These are phyloP conservation scores for Xiphorhynchus erythropygius DNA, from an alignment of 2,797 vertebrate species.

Conservation along the genomic window DNA sequence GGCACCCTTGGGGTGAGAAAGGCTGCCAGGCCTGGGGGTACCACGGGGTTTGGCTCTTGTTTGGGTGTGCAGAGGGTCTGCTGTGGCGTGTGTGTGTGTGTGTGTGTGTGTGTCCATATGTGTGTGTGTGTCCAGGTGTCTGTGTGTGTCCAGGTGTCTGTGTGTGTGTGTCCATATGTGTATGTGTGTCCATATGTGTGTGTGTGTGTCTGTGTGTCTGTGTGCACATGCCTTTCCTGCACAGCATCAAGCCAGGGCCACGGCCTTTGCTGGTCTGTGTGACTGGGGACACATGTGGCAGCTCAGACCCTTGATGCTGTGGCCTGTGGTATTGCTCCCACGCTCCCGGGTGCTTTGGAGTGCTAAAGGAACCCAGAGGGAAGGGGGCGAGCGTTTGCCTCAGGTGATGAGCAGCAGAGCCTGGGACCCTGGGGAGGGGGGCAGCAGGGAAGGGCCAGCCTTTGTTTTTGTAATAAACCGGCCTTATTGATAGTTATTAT, in stretches of 20 bases:
- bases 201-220: too few species aligned
- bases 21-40: neutral
- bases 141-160: neutral
- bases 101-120: neutral
- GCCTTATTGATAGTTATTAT: neutral
- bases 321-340: constrained; percentile 53
- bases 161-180: neutral
- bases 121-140: neutral
- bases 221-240: neutral
- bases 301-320: constrained; percentile 56
- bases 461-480: neutral
- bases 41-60: rapidly evolving
- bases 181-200: neutral
- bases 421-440: neutral
- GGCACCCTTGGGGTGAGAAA: too few species aligned
- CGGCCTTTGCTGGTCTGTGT: constrained; percentile 21
- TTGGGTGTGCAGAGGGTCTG: too few species aligned
- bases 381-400: constrained; percentile 47
- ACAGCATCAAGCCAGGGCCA: constrained; percentile 60
- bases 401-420: constrained; percentile 60
- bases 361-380: constrained; percentile 47
- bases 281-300: constrained; percentile 44
- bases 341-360: constrained; percentile 60
- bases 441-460: neutral
- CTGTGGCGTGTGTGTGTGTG: rapidly evolving